Conservation (phyloP, 2,797 vertebrate genomes). For the Gallinago stenura region DNA sequence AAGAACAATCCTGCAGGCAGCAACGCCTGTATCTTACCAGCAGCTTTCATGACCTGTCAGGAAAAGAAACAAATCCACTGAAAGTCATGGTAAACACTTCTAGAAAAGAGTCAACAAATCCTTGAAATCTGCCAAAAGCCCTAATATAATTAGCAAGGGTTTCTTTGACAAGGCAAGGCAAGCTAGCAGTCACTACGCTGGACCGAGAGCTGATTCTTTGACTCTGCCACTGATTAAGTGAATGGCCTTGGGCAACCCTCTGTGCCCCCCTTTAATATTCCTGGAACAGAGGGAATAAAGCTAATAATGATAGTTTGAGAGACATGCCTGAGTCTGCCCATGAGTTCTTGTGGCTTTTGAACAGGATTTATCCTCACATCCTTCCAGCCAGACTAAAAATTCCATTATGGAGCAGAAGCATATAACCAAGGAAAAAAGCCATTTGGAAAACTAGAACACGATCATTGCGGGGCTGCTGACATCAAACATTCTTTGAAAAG, state of each 20-base stretch:
- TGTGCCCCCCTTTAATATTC: not conserved
- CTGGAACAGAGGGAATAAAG: not conserved
- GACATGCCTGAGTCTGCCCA: not conserved
- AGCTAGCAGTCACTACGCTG: not conserved
- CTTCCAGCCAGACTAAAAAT: not conserved
- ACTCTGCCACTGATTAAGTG: not conserved
- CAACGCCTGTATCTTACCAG: not conserved
- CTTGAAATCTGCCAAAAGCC: constrained; percentile 12
- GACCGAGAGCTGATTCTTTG: not conserved
- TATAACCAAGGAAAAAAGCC: not conserved
- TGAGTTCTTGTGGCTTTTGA: not conserved
- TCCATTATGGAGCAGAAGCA: not conserved
- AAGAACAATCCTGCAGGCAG: not conserved
- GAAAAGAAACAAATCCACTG: not conserved
- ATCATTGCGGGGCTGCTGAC: not conserved
- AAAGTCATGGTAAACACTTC: constrained; percentile 39
- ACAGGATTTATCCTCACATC: not conserved
- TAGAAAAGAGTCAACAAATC: constrained; percentile 41
- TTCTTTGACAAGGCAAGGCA: not conserved
- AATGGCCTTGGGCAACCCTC: not conserved
- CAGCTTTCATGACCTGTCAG: not conserved
- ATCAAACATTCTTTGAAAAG: not conserved
- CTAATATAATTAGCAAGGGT: constrained; percentile 11
- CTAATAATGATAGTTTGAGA: not conserved
- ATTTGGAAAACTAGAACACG: not conserved